Evolutionary conservation across 2,113 vertebrate genomes (phyloP).

Genomic region (Cyprinodon tularosa): DNA sequence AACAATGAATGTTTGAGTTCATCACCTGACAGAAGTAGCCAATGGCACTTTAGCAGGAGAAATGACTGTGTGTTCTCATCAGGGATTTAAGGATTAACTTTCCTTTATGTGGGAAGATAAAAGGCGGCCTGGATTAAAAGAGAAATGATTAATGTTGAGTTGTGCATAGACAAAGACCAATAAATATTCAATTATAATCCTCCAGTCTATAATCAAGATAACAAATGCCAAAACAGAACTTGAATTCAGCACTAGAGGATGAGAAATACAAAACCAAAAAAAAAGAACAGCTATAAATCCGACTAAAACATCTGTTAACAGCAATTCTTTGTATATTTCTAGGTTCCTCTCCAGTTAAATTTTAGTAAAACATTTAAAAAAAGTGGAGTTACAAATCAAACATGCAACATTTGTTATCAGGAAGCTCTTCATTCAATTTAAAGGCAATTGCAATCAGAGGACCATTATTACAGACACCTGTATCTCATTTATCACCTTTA

Average conservation of each 20-base stretch:
- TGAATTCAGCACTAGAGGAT: conserved; percentile 34
- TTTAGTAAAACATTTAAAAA: neutral
- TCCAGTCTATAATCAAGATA: conserved; percentile 69
- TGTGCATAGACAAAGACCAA: conserved; percentile 75
- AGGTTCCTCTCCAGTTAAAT: conserved; percentile 14
- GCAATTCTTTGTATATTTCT: conserved; percentile 21
- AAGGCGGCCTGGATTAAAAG: conserved; percentile 72
- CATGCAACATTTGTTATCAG: neutral
- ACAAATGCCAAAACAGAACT: conserved; percentile 60
- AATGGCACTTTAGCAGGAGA: conserved; percentile 54
- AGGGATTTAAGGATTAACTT: conserved; percentile 76
- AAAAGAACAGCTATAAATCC: conserved; percentile 40
- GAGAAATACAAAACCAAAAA: neutral
- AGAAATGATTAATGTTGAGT: conserved; percentile 74
- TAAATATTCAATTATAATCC: conserved; percentile 76
- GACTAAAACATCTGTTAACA: conserved; percentile 7
- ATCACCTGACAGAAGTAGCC: conserved; percentile 46
- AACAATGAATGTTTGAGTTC: conserved; percentile 34
- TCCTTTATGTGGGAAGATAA: conserved; percentile 77
- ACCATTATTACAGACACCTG: neutral
- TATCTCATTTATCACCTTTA: neutral
- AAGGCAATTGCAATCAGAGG: neutral
- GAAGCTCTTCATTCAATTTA: neutral
- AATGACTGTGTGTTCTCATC: conserved; percentile 69
- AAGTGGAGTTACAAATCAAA: neutral